phyloP scores from a whole-genome alignment of 2,888 invertebrate species.

The Oxystoma pomonae region DNA sequence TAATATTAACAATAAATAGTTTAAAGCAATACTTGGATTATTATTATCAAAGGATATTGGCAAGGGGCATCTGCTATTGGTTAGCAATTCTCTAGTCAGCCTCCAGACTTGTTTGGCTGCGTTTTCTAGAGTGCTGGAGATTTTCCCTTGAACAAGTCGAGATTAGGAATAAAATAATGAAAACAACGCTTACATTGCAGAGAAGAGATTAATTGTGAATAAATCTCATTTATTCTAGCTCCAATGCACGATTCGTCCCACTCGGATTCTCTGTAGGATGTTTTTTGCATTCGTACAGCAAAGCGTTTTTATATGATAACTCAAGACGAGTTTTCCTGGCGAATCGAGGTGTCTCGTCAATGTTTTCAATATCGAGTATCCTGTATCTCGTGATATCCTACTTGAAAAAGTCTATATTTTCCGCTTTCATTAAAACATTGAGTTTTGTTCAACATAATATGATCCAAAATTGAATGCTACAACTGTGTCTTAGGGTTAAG shows the following conservation, averaged over 20 bases:
- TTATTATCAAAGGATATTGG: too few species aligned
- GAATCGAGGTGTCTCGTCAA: conserved; percentile 75
- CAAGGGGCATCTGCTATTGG: conserved; percentile 75
- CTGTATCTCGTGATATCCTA: conserved; percentile 62
- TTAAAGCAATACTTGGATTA: too few species aligned
- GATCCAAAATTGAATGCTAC: too few species aligned
- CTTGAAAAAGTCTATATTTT: conserved; percentile 69
- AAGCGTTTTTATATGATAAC: conserved; percentile 74
- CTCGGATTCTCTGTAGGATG: conserved; percentile 74
- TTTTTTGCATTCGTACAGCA: conserved; percentile 84
- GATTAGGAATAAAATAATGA: conserved; percentile 78
- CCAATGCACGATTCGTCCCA: conserved; percentile 79
- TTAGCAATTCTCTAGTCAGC: conserved; percentile 71
- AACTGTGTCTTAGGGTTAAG: too few species aligned
- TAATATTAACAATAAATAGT: too few species aligned
- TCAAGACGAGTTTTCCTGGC: conserved; percentile 70
- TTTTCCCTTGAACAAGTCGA: conserved; percentile 81
- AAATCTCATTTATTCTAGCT: conserved; percentile 76
- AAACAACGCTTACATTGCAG: conserved; percentile 81
- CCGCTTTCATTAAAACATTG: too few species aligned
- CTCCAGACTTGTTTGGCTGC: conserved; percentile 80
- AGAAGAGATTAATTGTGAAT: conserved; percentile 79
- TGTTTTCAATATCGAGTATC: conserved; percentile 74
- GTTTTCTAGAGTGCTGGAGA: conserved; percentile 70
- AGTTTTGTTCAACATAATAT: too few species aligned